phyloP scores from a whole-genome alignment of 2,888 invertebrate genomes.

The Hipparchia semele region DNA sequence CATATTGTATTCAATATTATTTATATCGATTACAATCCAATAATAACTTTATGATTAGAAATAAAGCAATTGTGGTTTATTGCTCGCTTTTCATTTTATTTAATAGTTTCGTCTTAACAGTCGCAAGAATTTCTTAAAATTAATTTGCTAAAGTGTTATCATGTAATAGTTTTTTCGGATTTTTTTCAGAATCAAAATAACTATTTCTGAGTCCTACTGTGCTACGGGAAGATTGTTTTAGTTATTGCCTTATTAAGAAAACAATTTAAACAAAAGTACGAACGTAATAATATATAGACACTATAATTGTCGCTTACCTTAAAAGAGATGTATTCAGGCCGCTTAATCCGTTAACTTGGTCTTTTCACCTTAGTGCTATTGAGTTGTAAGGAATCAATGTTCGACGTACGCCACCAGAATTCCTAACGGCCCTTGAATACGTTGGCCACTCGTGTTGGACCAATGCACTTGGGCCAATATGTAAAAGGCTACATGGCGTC shows the following conservation, averaged over 20 bases:
- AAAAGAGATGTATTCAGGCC: constrained; percentile 46
- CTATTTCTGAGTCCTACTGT: neutral
- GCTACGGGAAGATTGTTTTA: too few relatives aligned
- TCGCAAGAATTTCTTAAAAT: neutral
- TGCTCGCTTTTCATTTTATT: neutral
- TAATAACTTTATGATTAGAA: neutral
- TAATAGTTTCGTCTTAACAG: neutral
- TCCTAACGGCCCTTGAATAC: constrained; percentile 32
- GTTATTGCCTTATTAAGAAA: neutral
- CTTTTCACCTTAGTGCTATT: constrained; percentile 40
- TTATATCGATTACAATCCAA: neutral
- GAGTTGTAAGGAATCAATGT: constrained; percentile 44
- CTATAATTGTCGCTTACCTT: constrained; percentile 3
- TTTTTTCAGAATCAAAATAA: neutral
- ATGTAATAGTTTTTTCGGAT: neutral
- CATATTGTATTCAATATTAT: neutral
- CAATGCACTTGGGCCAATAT: constrained; percentile 9
- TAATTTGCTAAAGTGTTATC: neutral
- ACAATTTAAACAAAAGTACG: neutral
- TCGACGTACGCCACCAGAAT: constrained; percentile 43
- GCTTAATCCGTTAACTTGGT: constrained; percentile 52
- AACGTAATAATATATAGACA: too few relatives aligned
- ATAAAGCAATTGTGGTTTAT: neutral
- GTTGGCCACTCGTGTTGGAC: neutral
- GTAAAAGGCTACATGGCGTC: too few relatives aligned